These are phyloP conservation scores for Nomada lathburiana DNA, from an alignment of 2,888 invertebrate species.

Conservation along the genomic window DNA sequence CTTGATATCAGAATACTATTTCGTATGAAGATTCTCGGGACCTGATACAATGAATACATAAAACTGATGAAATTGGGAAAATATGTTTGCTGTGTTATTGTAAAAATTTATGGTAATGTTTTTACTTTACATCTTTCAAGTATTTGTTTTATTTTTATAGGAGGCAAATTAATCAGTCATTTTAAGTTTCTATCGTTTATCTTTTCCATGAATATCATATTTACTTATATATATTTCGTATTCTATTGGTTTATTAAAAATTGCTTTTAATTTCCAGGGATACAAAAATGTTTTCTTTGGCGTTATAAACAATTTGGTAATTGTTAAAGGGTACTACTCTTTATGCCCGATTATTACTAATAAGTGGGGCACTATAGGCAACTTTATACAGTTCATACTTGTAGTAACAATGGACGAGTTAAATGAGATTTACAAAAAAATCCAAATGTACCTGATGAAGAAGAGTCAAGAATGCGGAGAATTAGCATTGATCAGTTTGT, in stretches of 20 bases:
- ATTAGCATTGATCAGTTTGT: conserved; percentile 70
- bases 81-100: not conserved
- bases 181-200: not conserved
- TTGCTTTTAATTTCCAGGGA: conserved; percentile 21
- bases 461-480: conserved; percentile 66
- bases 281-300: not conserved
- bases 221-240: not conserved
- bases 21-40: not conserved
- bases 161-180: not conserved
- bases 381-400: not conserved
- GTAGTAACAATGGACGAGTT: conserved; percentile 18
- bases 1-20: not conserved
- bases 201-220: not conserved
- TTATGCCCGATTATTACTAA: not conserved
- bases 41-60: not conserved
- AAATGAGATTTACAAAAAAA: conserved; percentile 52
- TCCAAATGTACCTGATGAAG: conserved; percentile 69
- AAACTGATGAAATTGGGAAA: not conserved
- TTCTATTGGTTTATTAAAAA: not conserved
- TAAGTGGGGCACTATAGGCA: not conserved
- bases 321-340: not conserved
- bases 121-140: not conserved
- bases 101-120: conserved; percentile 13
- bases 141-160: not conserved
- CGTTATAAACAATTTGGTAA: not conserved